phyloP scores from a whole-genome alignment of 2,797 vertebrate genomes.

The Poecilia velifera region DNA sequence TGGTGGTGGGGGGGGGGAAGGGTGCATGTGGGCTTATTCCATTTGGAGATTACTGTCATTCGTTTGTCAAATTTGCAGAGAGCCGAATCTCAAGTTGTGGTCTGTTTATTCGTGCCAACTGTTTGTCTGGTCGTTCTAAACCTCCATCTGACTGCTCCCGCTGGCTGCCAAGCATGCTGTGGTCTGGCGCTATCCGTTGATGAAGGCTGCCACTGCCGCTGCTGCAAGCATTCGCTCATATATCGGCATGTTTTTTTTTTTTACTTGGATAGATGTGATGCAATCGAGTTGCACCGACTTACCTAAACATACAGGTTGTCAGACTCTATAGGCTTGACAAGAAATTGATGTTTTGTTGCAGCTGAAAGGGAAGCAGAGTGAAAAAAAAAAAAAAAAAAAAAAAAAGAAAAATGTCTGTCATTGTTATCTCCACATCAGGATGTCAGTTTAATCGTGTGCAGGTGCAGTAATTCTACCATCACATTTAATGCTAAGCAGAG shows the following conservation, averaged over 20 bases:
- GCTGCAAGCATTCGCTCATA: constrained; percentile 71
- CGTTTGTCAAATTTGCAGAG: constrained; percentile 63
- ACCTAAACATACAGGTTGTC: constrained; percentile 30
- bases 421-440: constrained; percentile 15
- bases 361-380: not conserved
- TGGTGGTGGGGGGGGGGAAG: too few relatives aligned
- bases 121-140: constrained; percentile 73
- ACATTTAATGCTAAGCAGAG: constrained; percentile 46
- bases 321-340: constrained; percentile 33
- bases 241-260: constrained; percentile 63
- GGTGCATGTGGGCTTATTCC: constrained; percentile 43
- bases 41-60: constrained; percentile 66
- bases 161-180: constrained; percentile 74
- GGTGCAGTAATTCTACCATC: constrained; percentile 33
- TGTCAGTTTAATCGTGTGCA: constrained; percentile 35
- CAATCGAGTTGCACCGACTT: constrained; percentile 44
- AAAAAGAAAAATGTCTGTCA: not conserved
- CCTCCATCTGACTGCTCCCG: constrained; percentile 76
- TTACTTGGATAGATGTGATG: constrained; percentile 56
- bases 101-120: constrained; percentile 71
- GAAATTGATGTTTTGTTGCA: constrained; percentile 33
- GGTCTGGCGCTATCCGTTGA: constrained; percentile 67
- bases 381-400: not conserved
- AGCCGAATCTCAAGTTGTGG: constrained; percentile 59
- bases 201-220: constrained; percentile 67